Conservation (phyloP, 1,140 invertebrate species). For the Drosophila jambulina region DNA sequence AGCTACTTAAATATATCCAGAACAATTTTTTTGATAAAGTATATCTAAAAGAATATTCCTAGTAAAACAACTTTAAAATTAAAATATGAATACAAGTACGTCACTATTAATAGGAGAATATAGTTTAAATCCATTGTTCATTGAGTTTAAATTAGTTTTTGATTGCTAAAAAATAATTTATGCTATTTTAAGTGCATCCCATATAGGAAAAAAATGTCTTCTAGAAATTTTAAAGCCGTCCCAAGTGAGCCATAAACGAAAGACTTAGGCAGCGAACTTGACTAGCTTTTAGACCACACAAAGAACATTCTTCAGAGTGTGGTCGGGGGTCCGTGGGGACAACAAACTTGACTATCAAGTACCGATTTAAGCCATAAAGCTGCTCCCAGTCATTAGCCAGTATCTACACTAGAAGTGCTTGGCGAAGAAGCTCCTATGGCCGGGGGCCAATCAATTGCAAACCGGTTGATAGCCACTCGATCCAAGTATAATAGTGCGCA, state of each 20-base stretch:
- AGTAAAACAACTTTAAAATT: too few species aligned
- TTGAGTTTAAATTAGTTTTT: neutral
- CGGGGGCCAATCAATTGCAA: slow-evolving; percentile 72
- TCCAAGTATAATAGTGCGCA: slow-evolving; percentile 32
- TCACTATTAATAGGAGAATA: too few species aligned
- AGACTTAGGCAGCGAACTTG: slow-evolving; percentile 65
- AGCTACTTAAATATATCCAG: too few species aligned
- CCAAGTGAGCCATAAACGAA: slow-evolving; percentile 32
- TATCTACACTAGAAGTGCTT: slow-evolving; percentile 74
- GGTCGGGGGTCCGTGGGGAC: slow-evolving; percentile 6
- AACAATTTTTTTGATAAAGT: too few species aligned
- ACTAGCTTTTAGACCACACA: slow-evolving; percentile 18
- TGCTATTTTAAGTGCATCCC: neutral
- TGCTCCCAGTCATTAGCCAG: slow-evolving; percentile 60
- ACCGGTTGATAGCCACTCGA: slow-evolving; percentile 73
- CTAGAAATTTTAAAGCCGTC: neutral
- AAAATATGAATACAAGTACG: too few species aligned
- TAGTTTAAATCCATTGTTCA: too few species aligned
- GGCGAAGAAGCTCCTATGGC: slow-evolving; percentile 39
- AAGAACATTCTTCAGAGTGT: slow-evolving; percentile 1
- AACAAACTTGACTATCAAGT: slow-evolving; percentile 46
- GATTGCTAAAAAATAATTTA: neutral
- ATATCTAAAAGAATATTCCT: too few species aligned
- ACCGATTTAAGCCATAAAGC: slow-evolving; percentile 56
- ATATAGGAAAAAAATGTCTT: neutral